Evolutionary conservation across 2,888 invertebrate species (phyloP), one percentile per base, ranked within the genome.

Genomic region (Brachypterus glaber): DNA sequence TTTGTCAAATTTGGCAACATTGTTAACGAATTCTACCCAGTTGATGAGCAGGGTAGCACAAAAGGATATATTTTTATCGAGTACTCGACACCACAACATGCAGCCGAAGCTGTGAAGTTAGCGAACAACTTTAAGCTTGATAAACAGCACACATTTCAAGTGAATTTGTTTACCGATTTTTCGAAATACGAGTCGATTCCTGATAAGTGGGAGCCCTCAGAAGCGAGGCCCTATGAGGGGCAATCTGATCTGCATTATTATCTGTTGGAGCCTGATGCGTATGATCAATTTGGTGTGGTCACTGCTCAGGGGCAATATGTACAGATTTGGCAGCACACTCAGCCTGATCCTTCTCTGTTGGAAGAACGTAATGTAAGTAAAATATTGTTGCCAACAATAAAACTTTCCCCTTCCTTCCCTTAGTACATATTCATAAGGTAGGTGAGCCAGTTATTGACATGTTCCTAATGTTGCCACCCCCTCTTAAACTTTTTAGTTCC

Each of bases 111-210:
- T 5, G 87, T 91, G 0, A 85, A 86, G 56, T 73, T 79, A 26
- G 78, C 87, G 33, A 89, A 96, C 68, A 89, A 90, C 57, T 86
- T 92, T 70, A 92, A 90, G 64, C 75, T 98, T 58, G 97, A 98
- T 69, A 96, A 92, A 64, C 81, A 82, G 52, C 96, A 98, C 58
- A 91, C 90, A 3, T 92, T 97, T 67, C 53, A 53, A 47, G 59
- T 59, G 9, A 96, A 95, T 66, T 71, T 92, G 36, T 93, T 96
- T 64, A 89, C 91, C 1, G 96, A 97, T 64, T 93, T 95, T 64
- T 83, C 86, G 53, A 96, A 93, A 79, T 90, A 86, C 70, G 82
- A 84, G 45, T 80, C 83, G 51, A 90, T 93, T 47, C 85, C 91
- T 5, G 83, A 89, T 52, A 83, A 92, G 58, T 97, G 96, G 95